Evolutionary conservation across 2,113 vertebrate genomes (phyloP).

Genomic region (Xenus cinereus): DNA sequence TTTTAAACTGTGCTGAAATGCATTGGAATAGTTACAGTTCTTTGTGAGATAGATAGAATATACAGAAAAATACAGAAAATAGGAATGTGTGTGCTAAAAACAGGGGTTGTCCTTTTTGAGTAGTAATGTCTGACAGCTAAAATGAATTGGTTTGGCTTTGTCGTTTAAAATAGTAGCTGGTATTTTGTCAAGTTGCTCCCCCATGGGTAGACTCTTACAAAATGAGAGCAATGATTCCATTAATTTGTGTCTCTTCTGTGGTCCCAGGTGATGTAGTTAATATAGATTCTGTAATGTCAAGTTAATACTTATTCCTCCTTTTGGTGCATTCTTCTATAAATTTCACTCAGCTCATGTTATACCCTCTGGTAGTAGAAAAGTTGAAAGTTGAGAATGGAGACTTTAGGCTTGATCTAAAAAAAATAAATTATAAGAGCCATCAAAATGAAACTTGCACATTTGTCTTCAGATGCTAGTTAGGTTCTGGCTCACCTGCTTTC

Average conservation of each 20-base stretch:
- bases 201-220: neutral
- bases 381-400: neutral
- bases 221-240: slow-evolving; percentile 24
- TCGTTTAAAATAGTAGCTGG: slow-evolving; percentile 25
- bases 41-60: neutral
- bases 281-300: slow-evolving; percentile 24
- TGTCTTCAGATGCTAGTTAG: neutral
- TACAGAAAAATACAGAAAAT: neutral
- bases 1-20: slow-evolving; percentile 36
- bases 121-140: neutral
- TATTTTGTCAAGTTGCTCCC: slow-evolving; percentile 12
- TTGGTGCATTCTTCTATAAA: neutral
- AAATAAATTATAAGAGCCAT: neutral
- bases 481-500: neutral
- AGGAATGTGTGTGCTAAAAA: neutral
- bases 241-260: slow-evolving; percentile 10
- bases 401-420: neutral
- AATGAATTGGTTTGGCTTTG: neutral
- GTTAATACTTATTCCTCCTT: slow-evolving; percentile 2
- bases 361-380: neutral
- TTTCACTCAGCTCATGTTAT: neutral
- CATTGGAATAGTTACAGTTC: neutral
- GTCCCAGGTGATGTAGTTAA: slow-evolving; percentile 39
- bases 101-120: slow-evolving; percentile 2
- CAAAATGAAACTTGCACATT: neutral